phyloP scores from a whole-genome alignment of 2,113 vertebrate species.

The Neotoma lepida region DNA sequence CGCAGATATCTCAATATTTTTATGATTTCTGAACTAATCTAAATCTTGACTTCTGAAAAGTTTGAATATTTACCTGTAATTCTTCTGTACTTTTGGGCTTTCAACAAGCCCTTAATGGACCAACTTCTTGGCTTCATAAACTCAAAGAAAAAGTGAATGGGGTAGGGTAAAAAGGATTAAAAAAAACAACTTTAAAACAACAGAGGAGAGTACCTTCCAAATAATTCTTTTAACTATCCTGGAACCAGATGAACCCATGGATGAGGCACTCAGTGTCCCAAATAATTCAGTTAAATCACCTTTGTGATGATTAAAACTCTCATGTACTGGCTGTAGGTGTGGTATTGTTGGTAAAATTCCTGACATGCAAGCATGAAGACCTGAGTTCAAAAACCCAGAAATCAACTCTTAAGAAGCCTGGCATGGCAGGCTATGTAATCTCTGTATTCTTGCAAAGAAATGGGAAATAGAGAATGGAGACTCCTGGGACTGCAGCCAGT shows the following conservation, averaged over 20 bases:
- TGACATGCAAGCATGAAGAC: too few species aligned
- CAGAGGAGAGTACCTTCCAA: background rate
- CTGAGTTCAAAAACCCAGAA: background rate
- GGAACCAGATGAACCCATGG: background rate
- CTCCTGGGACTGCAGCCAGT: background rate
- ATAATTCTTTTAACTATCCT: background rate
- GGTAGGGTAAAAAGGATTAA: background rate
- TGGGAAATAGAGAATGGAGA: background rate
- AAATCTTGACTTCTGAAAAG: background rate
- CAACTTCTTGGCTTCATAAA: background rate
- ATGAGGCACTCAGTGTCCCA: background rate
- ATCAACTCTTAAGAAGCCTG: background rate
- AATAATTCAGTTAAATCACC: background rate
- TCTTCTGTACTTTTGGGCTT: background rate
- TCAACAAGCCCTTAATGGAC: background rate
- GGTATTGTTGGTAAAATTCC: background rate
- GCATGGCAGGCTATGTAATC: background rate
- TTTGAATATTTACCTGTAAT: background rate
- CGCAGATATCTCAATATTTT: too few species aligned
- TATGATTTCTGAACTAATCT: background rate
- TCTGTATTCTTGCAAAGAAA: background rate
- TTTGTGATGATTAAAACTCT: background rate
- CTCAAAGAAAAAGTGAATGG: constrained; percentile 2
- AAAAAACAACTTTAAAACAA: background rate
- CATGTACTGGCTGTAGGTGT: background rate